Conservation (phyloP, 2,113 vertebrate species). For the Taxidea taxus region DNA sequence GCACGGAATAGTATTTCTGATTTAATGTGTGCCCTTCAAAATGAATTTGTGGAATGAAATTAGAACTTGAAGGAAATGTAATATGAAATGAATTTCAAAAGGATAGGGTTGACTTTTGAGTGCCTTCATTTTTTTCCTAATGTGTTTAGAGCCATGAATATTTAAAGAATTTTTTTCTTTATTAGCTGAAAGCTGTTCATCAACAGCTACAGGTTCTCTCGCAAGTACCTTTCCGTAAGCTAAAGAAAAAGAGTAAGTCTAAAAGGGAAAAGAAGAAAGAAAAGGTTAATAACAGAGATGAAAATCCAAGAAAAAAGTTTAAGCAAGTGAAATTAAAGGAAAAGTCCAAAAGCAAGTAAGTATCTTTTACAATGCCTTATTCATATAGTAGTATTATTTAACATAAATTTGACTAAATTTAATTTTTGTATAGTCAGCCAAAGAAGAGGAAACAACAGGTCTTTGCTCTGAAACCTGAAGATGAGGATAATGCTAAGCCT, state of each 20-base stretch:
- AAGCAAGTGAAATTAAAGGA: constrained; percentile 79
- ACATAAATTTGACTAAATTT: constrained; percentile 41
- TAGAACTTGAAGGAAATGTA: constrained; percentile 16
- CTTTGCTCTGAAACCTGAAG: constrained; percentile 73
- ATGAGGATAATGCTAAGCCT: constrained; percentile 79
- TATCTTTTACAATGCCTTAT: constrained; percentile 57
- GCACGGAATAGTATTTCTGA: not conserved
- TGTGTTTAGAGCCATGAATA: constrained; percentile 40
- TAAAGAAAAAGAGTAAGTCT: constrained; percentile 85
- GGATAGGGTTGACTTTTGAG: constrained; percentile 7
- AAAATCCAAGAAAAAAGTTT: constrained; percentile 76
- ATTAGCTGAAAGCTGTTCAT: constrained; percentile 88
- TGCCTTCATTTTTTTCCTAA: not conserved
- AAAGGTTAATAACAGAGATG: constrained; percentile 71
- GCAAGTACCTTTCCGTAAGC: constrained; percentile 81
- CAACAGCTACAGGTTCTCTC: constrained; percentile 87
- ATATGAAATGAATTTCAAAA: constrained; percentile 29
- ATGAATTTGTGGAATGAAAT: constrained; percentile 35
- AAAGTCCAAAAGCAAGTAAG: constrained; percentile 84
- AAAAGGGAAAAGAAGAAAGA: constrained; percentile 83
- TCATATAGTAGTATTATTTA: constrained; percentile 39
- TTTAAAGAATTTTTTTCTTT: constrained; percentile 47
- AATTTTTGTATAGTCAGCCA: constrained; percentile 80
- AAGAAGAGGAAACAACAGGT: constrained; percentile 75
- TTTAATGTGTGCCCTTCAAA: not conserved